Conservation (phyloP, 2,113 vertebrate genomes). For the Notarius quadriscutis region DNA sequence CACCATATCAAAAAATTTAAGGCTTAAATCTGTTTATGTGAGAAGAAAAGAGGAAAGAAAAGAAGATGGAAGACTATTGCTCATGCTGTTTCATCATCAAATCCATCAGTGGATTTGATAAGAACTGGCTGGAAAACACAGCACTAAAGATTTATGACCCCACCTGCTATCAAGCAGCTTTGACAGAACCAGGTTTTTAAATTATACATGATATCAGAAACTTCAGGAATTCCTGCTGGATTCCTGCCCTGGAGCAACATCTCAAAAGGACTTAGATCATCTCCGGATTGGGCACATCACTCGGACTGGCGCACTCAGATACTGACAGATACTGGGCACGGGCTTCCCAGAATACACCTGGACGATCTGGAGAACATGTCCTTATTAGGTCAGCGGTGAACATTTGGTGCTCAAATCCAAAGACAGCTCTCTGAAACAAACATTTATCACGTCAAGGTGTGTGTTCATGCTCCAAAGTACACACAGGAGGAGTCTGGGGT, state of each 20-base stretch:
- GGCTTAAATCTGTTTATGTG: background rate
- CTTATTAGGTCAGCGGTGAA: conserved; percentile 39
- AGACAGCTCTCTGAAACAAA: background rate
- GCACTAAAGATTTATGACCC: conserved; percentile 25
- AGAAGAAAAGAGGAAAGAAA: background rate
- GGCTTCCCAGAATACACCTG: conserved; percentile 42
- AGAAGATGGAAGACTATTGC: background rate
- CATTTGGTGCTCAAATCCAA: background rate
- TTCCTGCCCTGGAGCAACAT: conserved; percentile 36
- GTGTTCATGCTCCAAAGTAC: conserved; percentile 20
- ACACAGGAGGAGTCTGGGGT: background rate
- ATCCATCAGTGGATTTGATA: background rate
- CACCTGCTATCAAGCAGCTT: conserved; percentile 32
- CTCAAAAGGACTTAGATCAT: conserved; percentile 50
- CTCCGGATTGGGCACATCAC: conserved; percentile 31
- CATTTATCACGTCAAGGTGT: conserved; percentile 7
- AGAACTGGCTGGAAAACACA: conserved; percentile 20
- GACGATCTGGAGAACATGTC: conserved; percentile 12
- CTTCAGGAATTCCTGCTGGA: conserved; percentile 44
- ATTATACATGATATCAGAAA: conserved; percentile 42
- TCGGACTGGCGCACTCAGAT: background rate
- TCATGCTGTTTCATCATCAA: background rate
- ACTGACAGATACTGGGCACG: conserved; percentile 50
- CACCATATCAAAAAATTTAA: background rate
- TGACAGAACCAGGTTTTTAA: conserved; percentile 29